A percentile compares a stretch with the other conserved stretches of the same genome.
Conservation (phyloP, 2,888 invertebrate species). For the Sinotaia quadrata region DNA sequence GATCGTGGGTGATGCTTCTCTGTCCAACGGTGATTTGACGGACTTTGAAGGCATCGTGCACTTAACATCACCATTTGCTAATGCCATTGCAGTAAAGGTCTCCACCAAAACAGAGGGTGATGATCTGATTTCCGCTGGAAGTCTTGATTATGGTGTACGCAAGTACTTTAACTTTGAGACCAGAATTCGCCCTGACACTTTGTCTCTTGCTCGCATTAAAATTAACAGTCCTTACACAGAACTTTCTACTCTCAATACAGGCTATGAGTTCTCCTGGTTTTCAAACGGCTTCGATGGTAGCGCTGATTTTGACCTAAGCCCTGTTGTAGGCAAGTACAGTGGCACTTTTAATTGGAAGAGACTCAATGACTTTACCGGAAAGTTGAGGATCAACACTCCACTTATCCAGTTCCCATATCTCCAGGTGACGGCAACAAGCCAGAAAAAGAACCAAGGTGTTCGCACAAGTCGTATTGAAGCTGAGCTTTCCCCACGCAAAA, state of each 20-base stretch:
- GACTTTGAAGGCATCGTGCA: constrained; percentile 34
- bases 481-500: constrained; percentile 35
- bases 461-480: constrained; percentile 30
- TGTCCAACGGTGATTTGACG: constrained; percentile 27
- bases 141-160: constrained; percentile 32
- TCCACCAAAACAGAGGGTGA: constrained; percentile 33
- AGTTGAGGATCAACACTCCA: constrained; percentile 45
- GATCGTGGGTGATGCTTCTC: constrained; percentile 42
- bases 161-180: constrained; percentile 23
- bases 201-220: constrained; percentile 27
- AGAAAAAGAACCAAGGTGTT: constrained; percentile 21
- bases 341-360: constrained; percentile 31
- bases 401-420: constrained; percentile 38
- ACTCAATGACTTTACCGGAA: constrained; percentile 33
- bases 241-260: constrained; percentile 30
- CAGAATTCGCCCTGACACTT: constrained; percentile 12
- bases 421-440: constrained; percentile 36
- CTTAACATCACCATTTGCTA: constrained; percentile 36
- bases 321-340: constrained; percentile 37
- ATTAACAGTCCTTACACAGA: constrained; percentile 30
- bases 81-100: constrained; percentile 25
- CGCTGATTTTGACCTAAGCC: constrained; percentile 42
- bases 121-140: constrained; percentile 26
- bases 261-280: constrained; percentile 20
- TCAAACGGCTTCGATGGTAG: constrained; percentile 27